These are phyloP conservation scores for Phymastichus coffea DNA, from an alignment of 1,140 invertebrate genomes.

Conservation along the genomic window DNA sequence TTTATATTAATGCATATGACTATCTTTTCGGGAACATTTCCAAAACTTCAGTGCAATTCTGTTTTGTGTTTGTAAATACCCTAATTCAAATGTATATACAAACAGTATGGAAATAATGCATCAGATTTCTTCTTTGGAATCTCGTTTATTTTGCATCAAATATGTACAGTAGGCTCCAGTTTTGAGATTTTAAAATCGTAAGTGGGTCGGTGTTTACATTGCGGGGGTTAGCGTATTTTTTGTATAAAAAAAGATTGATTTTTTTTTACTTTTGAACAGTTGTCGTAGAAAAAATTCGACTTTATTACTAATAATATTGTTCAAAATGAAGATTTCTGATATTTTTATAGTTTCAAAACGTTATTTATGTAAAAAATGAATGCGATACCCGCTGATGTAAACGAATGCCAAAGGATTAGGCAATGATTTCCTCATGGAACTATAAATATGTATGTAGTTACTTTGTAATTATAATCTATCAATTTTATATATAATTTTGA, in stretches of 20 bases:
- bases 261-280: conserved; percentile 4
- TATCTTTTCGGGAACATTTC: too few species aligned
- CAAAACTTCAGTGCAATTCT: conserved; percentile 11
- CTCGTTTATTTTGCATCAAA: background rate
- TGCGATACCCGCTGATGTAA: conserved; percentile 28
- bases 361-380: conserved; percentile 5
- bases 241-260: background rate
- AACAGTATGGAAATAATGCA: background rate
- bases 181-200: conserved; percentile 25
- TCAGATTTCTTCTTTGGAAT: background rate
- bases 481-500: conserved; percentile 36
- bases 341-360: background rate
- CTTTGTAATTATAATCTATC: conserved; percentile 39
- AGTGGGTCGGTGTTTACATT: conserved; percentile 23
- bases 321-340: too few species aligned
- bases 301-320: too few species aligned
- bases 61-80: conserved; percentile 12
- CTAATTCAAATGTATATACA: conserved; percentile 10
- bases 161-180: conserved; percentile 5
- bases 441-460: conserved; percentile 43
- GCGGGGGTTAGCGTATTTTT: background rate
- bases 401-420: conserved; percentile 30
- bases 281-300: too few species aligned
- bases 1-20: too few species aligned
- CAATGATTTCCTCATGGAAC: conserved; percentile 27